Evolutionary conservation across 1,140 invertebrate species (phyloP).

Genomic region (Stenopsyche tienmushanensis): DNA sequence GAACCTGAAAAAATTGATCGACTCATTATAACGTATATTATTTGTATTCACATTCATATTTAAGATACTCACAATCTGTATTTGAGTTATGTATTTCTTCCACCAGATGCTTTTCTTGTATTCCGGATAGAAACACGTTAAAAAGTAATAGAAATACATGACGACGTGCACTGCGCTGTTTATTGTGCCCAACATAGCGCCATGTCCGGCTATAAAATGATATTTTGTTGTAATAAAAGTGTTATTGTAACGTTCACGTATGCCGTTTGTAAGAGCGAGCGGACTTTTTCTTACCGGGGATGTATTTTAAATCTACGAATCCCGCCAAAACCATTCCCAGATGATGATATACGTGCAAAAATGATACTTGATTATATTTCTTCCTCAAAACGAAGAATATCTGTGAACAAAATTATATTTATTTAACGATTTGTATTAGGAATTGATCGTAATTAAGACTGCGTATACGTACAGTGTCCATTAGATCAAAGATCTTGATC

Average conservation of each 20-base stretch:
- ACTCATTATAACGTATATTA: background rate
- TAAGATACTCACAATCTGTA: slow-evolving; percentile 64
- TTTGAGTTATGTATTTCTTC: slow-evolving; percentile 80
- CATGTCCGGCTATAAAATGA: slow-evolving; percentile 65
- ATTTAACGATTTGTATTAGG: too few relatives aligned
- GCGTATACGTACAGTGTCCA: slow-evolving; percentile 59
- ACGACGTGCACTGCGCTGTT: slow-evolving; percentile 78
- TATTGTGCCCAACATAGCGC: slow-evolving; percentile 66
- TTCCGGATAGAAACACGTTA: slow-evolving; percentile 63
- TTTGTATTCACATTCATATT: slow-evolving; percentile 31
- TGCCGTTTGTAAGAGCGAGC: too few relatives aligned
- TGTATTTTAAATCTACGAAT: slow-evolving; percentile 56
- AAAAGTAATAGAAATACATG: slow-evolving; percentile 79
- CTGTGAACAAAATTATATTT: slow-evolving; percentile 31
- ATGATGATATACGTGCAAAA: slow-evolving; percentile 85
- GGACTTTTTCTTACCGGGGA: slow-evolving; percentile 56
- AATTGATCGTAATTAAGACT: too few relatives aligned
- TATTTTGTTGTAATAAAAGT: background rate
- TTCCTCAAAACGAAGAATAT: slow-evolving; percentile 81
- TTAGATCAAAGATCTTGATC: slow-evolving; percentile 59
- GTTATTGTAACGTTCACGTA: background rate
- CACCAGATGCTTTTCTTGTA: slow-evolving; percentile 74
- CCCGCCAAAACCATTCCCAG: slow-evolving; percentile 64
- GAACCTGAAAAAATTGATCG: slow-evolving; percentile 53
- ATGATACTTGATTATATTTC: slow-evolving; percentile 78